Conservation (phyloP, 37 sponge, comb jelly and placozoan genomes). For the Haliclona indistincta region DNA sequence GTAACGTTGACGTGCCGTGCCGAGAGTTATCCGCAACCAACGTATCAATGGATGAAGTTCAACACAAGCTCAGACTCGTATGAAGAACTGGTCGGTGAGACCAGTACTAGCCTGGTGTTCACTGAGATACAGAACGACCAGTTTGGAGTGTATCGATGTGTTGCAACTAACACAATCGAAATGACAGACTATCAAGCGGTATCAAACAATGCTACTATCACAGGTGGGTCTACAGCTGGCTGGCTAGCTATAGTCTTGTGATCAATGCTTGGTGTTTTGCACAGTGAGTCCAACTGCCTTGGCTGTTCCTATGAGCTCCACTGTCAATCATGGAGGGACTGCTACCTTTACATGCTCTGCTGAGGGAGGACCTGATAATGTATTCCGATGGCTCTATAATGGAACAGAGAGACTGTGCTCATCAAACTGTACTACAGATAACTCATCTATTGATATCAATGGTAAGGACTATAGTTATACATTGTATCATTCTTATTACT, state of each 20-base stretch:
- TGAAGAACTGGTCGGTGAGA: neutral
- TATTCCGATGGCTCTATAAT: neutral
- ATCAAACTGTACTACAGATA: no score
- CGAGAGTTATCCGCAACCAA: neutral
- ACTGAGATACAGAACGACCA: neutral
- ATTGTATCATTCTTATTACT: no score
- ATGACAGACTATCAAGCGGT: no score
- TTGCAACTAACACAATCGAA: no score
- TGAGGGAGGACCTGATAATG: slow-evolving; percentile 11
- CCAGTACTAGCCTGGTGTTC: neutral
- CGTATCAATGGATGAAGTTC: neutral
- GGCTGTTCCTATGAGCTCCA: neutral
- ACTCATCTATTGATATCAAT: no score
- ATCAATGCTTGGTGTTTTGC: neutral
- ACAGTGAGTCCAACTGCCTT: slow-evolving; percentile 5
- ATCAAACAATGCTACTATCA: no score
- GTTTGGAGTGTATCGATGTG: neutral
- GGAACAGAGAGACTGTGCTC: slow-evolving; percentile 2
- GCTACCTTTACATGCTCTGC: neutral
- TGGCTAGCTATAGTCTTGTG: neutral
- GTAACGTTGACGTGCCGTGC: slow-evolving; percentile 14
- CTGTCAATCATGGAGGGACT: neutral
- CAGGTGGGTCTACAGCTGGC: no score
- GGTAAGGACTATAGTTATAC: no score
- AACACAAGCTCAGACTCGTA: neutral